These are phyloP conservation scores for Eretmochelys imbricata DNA, from an alignment of 2,113 vertebrate genomes.

Conservation along the genomic window DNA sequence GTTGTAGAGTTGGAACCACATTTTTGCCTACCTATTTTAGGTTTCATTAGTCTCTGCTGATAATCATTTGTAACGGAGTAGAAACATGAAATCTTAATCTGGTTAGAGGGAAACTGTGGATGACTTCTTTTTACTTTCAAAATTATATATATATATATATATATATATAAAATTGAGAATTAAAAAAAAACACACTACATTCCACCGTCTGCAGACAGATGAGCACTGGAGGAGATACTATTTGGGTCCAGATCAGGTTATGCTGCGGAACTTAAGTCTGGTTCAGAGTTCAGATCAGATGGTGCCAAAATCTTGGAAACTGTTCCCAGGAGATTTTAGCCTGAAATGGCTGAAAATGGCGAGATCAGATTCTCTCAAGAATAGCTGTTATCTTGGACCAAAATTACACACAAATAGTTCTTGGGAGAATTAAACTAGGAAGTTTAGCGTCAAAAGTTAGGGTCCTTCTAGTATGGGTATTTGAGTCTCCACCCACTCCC, in stretches of 20 bases:
- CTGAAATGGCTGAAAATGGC: constrained; percentile 28
- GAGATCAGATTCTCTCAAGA: constrained; percentile 20
- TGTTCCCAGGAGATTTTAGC: constrained; percentile 21
- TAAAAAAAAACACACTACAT: neutral
- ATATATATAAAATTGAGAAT: neutral
- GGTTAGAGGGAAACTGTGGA: neutral
- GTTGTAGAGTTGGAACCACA: neutral
- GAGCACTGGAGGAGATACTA: neutral
- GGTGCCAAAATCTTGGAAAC: constrained; percentile 12
- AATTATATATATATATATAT: neutral
- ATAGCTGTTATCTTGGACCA: neutral
- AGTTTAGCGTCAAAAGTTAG: neutral
- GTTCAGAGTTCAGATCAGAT: neutral
- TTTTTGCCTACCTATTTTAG: neutral
- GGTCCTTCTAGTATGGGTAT: neutral
- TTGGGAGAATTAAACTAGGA: neutral
- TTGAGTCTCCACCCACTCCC: neutral
- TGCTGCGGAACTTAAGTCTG: neutral
- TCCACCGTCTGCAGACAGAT: neutral
- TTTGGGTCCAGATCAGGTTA: neutral
- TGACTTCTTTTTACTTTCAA: neutral
- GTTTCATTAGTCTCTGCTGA: neutral
- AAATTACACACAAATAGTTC: constrained; percentile 26
- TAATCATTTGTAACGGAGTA: neutral
- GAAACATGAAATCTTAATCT: neutral